A percentile compares a stretch with the other conserved stretches of the same genome.
phyloP scores from a whole-genome alignment of 2,797 vertebrate species.

The Cheirogaleus major region DNA sequence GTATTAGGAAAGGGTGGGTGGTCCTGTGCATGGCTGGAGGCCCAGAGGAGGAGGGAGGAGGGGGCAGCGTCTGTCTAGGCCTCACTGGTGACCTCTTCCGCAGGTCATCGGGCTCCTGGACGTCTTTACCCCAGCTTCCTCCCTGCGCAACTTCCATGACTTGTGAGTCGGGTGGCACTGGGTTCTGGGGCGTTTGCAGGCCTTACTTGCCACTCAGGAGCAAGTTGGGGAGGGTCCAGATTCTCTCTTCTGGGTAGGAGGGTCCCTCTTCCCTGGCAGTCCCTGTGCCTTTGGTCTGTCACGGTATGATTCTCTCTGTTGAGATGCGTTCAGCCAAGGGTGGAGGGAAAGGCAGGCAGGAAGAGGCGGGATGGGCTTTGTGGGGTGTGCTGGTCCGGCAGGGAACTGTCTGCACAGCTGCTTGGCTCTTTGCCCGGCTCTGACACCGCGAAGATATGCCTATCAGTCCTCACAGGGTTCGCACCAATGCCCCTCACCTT shows the following conservation, averaged over 20 bases:
- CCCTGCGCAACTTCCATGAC: conserved; percentile 93
- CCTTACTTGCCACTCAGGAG: not conserved
- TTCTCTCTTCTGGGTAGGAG: not conserved
- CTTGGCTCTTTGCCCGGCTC: not conserved
- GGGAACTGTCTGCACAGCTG: not conserved
- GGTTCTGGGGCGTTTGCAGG: not conserved
- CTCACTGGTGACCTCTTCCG: conserved; percentile 65
- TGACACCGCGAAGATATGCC: not conserved
- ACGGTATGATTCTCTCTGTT: not conserved
- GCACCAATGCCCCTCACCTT: not conserved
- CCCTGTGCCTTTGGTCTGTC: not conserved
- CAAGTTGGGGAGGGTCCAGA: not conserved
- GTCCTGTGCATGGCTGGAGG: not conserved
- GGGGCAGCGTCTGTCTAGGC: not conserved
- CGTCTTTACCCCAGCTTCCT: conserved; percentile 93
- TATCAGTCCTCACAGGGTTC: not conserved
- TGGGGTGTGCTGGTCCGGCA: not conserved
- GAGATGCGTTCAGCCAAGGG: not conserved
- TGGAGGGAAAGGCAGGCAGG: not conserved
- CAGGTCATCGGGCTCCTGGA: conserved; percentile 97
- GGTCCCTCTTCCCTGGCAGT: not conserved
- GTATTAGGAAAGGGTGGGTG: not conserved
- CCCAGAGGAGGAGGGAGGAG: too few relatives aligned
- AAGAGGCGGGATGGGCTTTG: not conserved
- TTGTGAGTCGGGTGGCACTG: conserved; percentile 91